A percentile compares a stretch with the other conserved stretches of the same genome.
phyloP scores from a whole-genome alignment of 2,888 invertebrate species.

The Macropis europaea region DNA sequence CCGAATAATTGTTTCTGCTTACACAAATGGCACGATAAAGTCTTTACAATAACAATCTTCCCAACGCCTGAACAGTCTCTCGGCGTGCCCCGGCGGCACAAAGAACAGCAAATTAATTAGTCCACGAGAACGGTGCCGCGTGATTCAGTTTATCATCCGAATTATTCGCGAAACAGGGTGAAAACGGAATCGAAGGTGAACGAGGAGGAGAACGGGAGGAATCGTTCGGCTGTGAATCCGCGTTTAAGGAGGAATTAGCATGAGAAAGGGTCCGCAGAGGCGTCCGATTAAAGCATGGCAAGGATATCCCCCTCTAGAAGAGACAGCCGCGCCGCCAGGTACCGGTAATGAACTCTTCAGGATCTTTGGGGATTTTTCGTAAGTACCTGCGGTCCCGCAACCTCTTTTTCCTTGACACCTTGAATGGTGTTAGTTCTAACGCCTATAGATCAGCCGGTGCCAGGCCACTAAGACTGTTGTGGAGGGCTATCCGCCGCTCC shows the following conservation, averaged over 20 bases:
- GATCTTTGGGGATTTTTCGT: conserved; percentile 54
- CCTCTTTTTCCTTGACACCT: conserved; percentile 75
- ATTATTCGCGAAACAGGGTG: not conserved
- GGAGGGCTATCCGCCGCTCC: conserved; percentile 54
- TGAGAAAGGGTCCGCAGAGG: conserved; percentile 31
- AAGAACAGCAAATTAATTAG: too few relatives aligned
- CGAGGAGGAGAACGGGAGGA: not conserved
- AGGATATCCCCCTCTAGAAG: conserved; percentile 37
- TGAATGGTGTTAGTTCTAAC: conserved; percentile 79
- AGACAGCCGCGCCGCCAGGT: conserved; percentile 53
- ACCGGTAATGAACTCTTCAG: conserved; percentile 71
- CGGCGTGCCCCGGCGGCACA: too few relatives aligned
- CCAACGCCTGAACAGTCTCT: too few relatives aligned
- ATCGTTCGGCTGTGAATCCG: conserved; percentile 8
- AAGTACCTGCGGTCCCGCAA: conserved; percentile 65
- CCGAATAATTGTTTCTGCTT: too few relatives aligned
- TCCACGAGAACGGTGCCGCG: too few relatives aligned
- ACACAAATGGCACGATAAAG: too few relatives aligned
- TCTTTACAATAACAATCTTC: too few relatives aligned
- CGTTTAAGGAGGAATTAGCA: conserved; percentile 44
- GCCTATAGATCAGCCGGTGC: conserved; percentile 68
- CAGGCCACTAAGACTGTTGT: conserved; percentile 71
- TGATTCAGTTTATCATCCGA: too few relatives aligned
- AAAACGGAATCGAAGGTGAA: conserved; percentile 17
- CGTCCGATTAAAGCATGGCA: conserved; percentile 52